Conservation (phyloP, 2,888 invertebrate species). For the Strigamia transsilvanica region DNA sequence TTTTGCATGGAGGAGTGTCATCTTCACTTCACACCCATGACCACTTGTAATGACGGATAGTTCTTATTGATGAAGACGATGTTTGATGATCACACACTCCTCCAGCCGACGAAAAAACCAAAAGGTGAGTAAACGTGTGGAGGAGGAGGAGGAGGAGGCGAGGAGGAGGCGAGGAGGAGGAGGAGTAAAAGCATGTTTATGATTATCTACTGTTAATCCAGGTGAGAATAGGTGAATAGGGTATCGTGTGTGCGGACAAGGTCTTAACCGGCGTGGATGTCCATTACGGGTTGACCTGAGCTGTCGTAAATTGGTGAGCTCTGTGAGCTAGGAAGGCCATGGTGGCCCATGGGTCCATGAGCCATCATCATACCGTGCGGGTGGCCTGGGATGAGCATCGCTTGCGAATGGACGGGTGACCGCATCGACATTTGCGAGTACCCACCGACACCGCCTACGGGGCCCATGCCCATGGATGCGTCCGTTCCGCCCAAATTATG, state of each 20-base stretch:
- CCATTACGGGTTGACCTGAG: conserved; percentile 61
- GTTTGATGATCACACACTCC: conserved; percentile 23
- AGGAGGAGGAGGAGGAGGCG: not conserved
- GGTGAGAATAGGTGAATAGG: conserved; percentile 42
- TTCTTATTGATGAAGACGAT: conserved; percentile 39
- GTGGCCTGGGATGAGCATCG: conserved; percentile 67
- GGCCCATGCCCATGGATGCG: conserved; percentile 59
- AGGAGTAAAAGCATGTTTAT: not conserved
- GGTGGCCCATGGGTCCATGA: conserved; percentile 64
- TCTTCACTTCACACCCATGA: conserved; percentile 45
- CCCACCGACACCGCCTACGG: conserved; percentile 60
- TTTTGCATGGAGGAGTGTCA: conserved; percentile 40
- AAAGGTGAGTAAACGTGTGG: no score
- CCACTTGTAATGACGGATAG: conserved; percentile 37
- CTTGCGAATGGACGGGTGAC: conserved; percentile 66
- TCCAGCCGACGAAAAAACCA: conserved; percentile 26
- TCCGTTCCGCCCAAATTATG: conserved; percentile 57
- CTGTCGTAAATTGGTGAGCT: conserved; percentile 64
- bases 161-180: not conserved
- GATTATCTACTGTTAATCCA: conserved; percentile 39
- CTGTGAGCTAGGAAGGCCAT: conserved; percentile 64
- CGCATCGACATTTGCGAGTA: conserved; percentile 66
- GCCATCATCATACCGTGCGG: conserved; percentile 67
- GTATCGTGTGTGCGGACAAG: conserved; percentile 7
- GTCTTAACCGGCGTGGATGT: conserved; percentile 61